phyloP scores from a whole-genome alignment of 2,113 vertebrate genomes.

The Oncorhynchus tshawytscha region DNA sequence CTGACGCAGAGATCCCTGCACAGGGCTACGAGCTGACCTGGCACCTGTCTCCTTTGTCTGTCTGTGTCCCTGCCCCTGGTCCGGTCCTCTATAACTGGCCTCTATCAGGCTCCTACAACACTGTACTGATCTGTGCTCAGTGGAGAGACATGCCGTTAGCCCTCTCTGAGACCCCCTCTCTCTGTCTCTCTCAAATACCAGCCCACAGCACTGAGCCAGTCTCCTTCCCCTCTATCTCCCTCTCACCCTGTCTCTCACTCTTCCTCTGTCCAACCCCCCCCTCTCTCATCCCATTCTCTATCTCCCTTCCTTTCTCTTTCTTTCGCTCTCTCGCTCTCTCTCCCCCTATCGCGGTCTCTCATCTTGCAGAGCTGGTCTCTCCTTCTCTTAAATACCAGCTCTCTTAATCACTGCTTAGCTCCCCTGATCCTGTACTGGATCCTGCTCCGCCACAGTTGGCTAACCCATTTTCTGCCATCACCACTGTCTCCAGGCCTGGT shows the following conservation, averaged over 20 bases:
- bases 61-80: not conserved
- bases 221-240: conserved; percentile 47
- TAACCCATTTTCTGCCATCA: conserved; percentile 41
- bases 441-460: conserved; percentile 25
- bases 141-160: not conserved
- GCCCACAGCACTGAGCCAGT: not conserved
- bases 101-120: conserved; percentile 56
- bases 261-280: conserved; percentile 17
- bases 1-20: conserved; percentile 15
- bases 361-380: not conserved
- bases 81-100: conserved; percentile 41
- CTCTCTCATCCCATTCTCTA: not conserved
- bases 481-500: conserved; percentile 30
- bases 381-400: conserved; percentile 60
- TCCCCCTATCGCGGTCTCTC: not conserved
- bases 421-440: conserved; percentile 28
- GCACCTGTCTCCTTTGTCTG: not conserved
- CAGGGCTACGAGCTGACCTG: not conserved
- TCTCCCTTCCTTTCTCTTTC: not conserved
- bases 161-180: conserved; percentile 29
- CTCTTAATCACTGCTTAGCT: conserved; percentile 65
- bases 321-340: not conserved
- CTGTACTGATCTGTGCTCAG: conserved; percentile 23
- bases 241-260: conserved; percentile 44
- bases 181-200: not conserved